These are phyloP conservation scores for Hemicordylus capensis DNA, from an alignment of 2,113 vertebrate species.

Conservation along the genomic window DNA sequence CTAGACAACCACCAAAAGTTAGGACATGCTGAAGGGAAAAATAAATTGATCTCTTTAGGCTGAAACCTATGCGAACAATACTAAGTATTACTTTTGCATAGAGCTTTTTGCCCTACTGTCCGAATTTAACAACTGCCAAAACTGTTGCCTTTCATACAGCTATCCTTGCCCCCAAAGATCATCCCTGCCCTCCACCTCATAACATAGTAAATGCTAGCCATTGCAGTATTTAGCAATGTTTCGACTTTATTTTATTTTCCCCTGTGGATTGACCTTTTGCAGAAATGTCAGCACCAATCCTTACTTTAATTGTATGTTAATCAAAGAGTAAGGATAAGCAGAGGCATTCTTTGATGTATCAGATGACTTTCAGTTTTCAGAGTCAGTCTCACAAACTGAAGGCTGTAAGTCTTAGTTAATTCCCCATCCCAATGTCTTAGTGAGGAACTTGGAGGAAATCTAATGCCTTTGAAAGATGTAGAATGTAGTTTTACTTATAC, in stretches of 20 bases:
- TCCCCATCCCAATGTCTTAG: neutral
- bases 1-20: slow-evolving; percentile 12
- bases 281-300: slow-evolving; percentile 26
- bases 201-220: neutral
- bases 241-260: slow-evolving; percentile 16
- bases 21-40: neutral
- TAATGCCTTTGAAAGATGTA: slow-evolving; percentile 7
- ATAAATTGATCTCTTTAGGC: slow-evolving; percentile 15
- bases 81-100: neutral
- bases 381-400: neutral
- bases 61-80: neutral
- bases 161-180: neutral
- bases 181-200: neutral
- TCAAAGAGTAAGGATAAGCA: slow-evolving; percentile 20
- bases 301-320: slow-evolving; percentile 25
- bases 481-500: slow-evolving; percentile 25
- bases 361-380: slow-evolving; percentile 9
- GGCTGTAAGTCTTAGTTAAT: slow-evolving; percentile 19
- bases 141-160: neutral
- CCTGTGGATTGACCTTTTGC: neutral
- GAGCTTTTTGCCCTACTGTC: neutral
- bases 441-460: neutral
- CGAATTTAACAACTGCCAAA: neutral
- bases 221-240: neutral
- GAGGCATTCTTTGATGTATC: neutral